A percentile compares a stretch with the other conserved stretches of the same genome.
phyloP scores from a whole-genome alignment of 2,113 vertebrate species.

The Chrysemys picta region DNA sequence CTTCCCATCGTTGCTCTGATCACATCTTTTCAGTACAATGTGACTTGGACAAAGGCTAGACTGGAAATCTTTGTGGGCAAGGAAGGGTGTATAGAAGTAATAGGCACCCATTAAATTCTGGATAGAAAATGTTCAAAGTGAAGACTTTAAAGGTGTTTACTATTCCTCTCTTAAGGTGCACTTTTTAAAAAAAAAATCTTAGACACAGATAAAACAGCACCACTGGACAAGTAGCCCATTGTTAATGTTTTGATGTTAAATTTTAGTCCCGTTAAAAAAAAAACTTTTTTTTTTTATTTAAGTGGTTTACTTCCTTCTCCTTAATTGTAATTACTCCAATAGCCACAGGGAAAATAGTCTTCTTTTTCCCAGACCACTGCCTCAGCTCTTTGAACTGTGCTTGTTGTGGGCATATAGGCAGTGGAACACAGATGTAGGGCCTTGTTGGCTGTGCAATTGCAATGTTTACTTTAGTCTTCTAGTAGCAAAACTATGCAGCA shows the following conservation, averaged over 20 bases:
- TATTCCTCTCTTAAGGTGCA: neutral
- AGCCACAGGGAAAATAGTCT: neutral
- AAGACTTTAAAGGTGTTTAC: neutral
- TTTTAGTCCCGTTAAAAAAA: neutral
- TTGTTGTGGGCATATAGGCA: neutral
- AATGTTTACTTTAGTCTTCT: neutral
- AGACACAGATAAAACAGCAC: neutral
- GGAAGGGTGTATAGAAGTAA: neutral
- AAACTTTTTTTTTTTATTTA: neutral
- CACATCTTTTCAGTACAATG: neutral
- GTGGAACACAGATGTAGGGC: neutral
- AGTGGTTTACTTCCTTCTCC: neutral
- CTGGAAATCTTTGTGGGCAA: neutral
- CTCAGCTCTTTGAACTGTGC: neutral
- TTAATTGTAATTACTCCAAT: neutral
- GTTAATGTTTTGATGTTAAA: neutral
- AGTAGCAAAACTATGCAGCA: neutral
- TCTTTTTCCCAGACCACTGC: neutral
- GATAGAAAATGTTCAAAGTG: neutral
- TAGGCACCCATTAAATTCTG: neutral
- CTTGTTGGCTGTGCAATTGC: neutral
- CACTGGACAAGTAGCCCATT: neutral
- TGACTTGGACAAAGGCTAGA: neutral
- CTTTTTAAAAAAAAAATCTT: neutral
- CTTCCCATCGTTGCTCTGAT: neutral